A percentile compares a stretch with the other conserved stretches of the same genome.
phyloP scores from a whole-genome alignment of 2,888 invertebrate genomes.

The Sussaba pulchella region DNA sequence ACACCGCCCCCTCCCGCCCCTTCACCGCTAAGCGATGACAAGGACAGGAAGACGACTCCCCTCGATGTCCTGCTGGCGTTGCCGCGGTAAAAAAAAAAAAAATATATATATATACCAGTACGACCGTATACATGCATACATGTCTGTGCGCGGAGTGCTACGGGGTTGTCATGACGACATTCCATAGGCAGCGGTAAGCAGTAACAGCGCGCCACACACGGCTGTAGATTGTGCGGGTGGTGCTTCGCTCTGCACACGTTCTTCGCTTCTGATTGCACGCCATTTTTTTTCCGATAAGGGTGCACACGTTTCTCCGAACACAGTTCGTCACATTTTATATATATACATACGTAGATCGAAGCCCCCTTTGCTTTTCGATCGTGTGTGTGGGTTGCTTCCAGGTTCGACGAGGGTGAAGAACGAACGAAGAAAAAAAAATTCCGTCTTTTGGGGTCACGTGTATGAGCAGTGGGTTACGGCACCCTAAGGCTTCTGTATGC shows the following conservation, averaged over 20 bases:
- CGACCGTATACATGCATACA: constrained; percentile 28
- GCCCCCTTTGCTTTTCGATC: constrained; percentile 35
- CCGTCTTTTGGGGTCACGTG: constrained; percentile 51
- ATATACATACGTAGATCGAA: constrained; percentile 58
- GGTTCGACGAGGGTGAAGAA: constrained; percentile 21
- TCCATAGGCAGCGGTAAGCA: constrained; percentile 76
- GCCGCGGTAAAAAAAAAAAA: constrained; percentile 47
- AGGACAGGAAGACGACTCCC: constrained; percentile 56
- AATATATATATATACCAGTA: constrained; percentile 37
- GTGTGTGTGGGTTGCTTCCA: constrained; percentile 57
- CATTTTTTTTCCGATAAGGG: constrained; percentile 81
- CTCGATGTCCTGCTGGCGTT: constrained; percentile 65
- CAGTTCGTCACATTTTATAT: constrained; percentile 66
- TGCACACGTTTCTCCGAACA: constrained; percentile 66
- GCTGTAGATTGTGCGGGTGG: constrained; percentile 41
- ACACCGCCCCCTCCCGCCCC: constrained; percentile 31
- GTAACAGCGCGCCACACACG: constrained; percentile 57
- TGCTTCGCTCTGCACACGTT: constrained; percentile 74
- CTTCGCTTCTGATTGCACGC: constrained; percentile 81
- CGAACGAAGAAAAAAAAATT: constrained; percentile 37
- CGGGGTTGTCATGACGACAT: constrained; percentile 82
- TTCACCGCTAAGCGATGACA: constrained; percentile 53
- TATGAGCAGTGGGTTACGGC: constrained; percentile 48
- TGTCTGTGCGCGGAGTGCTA: constrained; percentile 53
- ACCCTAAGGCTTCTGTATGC: constrained; percentile 28